Conservation (phyloP, 2,797 vertebrate species). For the Babyrousa celebensis region DNA sequence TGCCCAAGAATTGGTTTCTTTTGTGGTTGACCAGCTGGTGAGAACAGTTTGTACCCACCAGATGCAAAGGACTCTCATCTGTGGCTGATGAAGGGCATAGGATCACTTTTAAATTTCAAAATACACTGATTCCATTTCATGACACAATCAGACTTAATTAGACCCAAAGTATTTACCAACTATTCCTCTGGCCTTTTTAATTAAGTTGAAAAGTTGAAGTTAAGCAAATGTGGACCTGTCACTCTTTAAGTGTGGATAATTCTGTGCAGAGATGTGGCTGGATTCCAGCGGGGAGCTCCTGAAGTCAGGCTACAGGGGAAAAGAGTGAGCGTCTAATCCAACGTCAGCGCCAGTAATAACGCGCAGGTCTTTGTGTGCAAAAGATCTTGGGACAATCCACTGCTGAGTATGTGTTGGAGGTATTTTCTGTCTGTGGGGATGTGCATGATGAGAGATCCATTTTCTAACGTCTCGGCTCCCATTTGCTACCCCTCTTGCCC, state of each 20-base stretch:
- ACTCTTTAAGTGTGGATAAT: conserved; percentile 63
- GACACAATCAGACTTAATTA: conserved; percentile 78
- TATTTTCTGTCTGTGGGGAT: conserved; percentile 10
- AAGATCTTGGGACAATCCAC: not conserved
- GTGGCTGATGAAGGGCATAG: not conserved
- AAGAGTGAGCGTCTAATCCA: not conserved
- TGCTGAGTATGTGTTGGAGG: not conserved
- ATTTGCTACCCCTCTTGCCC: not conserved
- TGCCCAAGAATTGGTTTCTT: not conserved
- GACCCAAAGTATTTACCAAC: conserved; percentile 77
- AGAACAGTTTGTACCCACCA: not conserved
- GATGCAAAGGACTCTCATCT: not conserved
- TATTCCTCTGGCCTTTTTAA: conserved; percentile 78
- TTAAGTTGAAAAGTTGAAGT: conserved; percentile 69
- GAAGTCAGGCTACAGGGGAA: conserved; percentile 10
- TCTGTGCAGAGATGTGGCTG: conserved; percentile 63
- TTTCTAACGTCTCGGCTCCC: conserved; percentile 5
- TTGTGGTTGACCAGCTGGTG: not conserved
- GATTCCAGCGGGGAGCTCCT: conserved; percentile 58
- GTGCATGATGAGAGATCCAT: not conserved
- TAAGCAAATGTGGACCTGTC: conserved; percentile 71
- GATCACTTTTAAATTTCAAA: conserved; percentile 77
- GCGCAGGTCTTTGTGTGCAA: not conserved
- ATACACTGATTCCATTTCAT: conserved; percentile 57
- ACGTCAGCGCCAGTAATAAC: not conserved